Percentiles rank a stretch among this genome's conserved stretches.
Conservation (phyloP, 2,113 vertebrate genomes). For the Neotoma lepida region DNA sequence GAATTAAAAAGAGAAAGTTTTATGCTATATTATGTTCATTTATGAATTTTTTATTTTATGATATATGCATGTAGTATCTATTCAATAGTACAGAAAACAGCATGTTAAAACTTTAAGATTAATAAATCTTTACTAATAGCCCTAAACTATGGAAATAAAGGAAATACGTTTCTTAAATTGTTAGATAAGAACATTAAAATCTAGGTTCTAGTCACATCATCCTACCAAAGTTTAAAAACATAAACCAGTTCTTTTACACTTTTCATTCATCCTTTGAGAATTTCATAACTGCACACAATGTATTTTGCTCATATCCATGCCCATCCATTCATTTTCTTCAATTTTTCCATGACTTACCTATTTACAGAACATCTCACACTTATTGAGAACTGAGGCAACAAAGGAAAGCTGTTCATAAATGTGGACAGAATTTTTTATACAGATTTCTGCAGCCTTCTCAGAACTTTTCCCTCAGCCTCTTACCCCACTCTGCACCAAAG, state of each 20-base stretch:
- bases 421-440: neutral
- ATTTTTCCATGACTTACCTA: neutral
- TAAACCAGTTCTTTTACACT: neutral
- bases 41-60: neutral
- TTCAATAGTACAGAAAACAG: neutral
- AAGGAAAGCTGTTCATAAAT: neutral
- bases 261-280: neutral
- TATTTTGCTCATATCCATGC: neutral
- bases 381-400: neutral
- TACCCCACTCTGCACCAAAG: neutral
- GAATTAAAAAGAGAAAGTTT: neutral
- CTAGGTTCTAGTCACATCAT: neutral
- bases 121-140: neutral
- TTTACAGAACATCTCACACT: neutral
- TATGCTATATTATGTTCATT: neutral
- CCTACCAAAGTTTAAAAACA: neutral
- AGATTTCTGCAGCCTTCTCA: too few relatives aligned
- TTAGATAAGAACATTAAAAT: neutral
- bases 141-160: neutral
- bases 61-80: neutral
- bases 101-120: neutral
- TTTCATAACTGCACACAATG: too few relatives aligned
- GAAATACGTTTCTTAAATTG: neutral
- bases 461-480: neutral
- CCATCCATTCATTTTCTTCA: neutral